phyloP scores from a whole-genome alignment of 2,797 vertebrate species.

The Alfaro cultratus region DNA sequence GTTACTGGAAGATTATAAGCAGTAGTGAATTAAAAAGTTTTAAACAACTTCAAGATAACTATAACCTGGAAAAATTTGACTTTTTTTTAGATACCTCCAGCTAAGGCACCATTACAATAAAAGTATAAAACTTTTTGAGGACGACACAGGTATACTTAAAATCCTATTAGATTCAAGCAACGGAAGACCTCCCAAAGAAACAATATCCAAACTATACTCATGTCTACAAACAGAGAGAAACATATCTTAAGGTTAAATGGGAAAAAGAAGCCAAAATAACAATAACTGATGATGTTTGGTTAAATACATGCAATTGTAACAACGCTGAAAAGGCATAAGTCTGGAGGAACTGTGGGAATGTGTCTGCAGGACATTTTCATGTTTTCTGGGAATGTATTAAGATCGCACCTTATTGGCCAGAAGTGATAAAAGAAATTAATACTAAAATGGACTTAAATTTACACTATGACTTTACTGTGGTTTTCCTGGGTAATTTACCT shows the following conservation, averaged over 20 bases:
- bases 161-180: background rate
- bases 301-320: background rate
- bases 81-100: background rate
- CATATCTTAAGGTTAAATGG: background rate
- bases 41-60: background rate
- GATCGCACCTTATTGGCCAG: background rate
- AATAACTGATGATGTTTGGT: background rate
- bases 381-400: background rate
- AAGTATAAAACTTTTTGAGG: background rate
- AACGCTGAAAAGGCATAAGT: background rate
- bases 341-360: background rate
- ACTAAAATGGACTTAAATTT: background rate
- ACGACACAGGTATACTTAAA: background rate
- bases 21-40: background rate
- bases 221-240: background rate
- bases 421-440: background rate
- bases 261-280: background rate
- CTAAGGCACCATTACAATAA: background rate
- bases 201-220: background rate
- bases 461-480: background rate
- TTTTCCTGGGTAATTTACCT: background rate
- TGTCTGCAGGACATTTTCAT: background rate
- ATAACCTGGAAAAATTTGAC: background rate
- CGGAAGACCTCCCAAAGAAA: background rate
- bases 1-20: background rate